phyloP scores from a whole-genome alignment of 2,113 vertebrate genomes.

The Oncorhynchus kisutch region DNA sequence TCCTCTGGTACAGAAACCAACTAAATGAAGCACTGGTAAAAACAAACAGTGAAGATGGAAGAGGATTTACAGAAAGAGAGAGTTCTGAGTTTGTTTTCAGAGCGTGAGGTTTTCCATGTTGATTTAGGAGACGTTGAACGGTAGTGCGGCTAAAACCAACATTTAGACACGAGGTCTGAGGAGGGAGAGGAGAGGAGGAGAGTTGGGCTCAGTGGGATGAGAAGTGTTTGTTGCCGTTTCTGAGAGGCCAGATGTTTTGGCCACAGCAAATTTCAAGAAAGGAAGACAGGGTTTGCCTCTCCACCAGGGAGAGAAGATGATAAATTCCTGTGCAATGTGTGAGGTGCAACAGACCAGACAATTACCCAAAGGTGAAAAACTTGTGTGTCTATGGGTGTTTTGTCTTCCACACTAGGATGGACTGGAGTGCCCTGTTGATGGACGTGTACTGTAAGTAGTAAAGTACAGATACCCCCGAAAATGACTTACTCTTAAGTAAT shows the following conservation, averaged over 20 bases:
- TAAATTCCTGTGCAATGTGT: constrained; percentile 13
- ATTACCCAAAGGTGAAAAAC: constrained; percentile 16
- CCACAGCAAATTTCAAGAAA: not conserved
- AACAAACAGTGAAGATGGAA: too few relatives aligned
- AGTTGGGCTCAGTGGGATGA: not conserved
- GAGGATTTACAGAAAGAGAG: too few relatives aligned
- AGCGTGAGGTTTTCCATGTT: too few relatives aligned
- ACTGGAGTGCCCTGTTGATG: constrained; percentile 14
- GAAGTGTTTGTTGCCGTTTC: not conserved
- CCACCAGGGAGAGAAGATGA: not conserved
- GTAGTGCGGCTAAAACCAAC: too few relatives aligned
- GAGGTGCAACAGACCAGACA: constrained; percentile 24
- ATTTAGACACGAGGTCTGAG: not conserved
- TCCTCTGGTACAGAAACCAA: too few relatives aligned
- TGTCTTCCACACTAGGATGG: constrained; percentile 22
- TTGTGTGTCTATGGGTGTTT: constrained; percentile 34
- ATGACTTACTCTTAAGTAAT: too few relatives aligned
- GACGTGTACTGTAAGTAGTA: not conserved
- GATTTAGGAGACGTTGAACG: too few relatives aligned
- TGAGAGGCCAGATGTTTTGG: constrained; percentile 2
- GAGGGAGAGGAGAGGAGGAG: not conserved
- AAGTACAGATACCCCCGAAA: too few relatives aligned
- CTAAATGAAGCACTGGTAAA: too few relatives aligned
- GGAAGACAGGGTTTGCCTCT: not conserved
- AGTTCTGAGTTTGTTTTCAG: too few relatives aligned